These are phyloP conservation scores for Albula goreensis DNA, from an alignment of 2,113 vertebrate species.

Conservation along the genomic window DNA sequence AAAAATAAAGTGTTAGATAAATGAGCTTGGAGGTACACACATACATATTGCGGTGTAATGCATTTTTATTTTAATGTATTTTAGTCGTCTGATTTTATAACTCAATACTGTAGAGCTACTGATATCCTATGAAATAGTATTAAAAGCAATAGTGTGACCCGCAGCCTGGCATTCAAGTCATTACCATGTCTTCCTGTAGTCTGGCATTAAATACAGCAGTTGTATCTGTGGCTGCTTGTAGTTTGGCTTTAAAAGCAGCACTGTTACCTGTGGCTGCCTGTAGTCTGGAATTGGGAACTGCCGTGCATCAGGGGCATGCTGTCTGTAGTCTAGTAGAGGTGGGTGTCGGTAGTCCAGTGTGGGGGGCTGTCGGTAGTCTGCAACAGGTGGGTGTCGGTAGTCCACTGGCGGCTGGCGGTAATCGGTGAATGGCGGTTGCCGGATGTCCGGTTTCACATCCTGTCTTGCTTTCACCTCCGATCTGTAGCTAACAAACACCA, in stretches of 20 bases:
- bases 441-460: slow-evolving; percentile 96
- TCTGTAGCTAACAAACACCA: slow-evolving; percentile 72
- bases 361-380: slow-evolving; percentile 90
- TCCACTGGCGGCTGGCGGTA: slow-evolving; percentile 92
- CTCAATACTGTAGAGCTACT: not conserved
- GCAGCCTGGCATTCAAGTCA: not conserved
- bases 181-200: not conserved
- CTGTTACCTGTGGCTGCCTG: slow-evolving; percentile 86
- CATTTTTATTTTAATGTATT: no score
- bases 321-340: slow-evolving; percentile 89
- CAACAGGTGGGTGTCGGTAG: slow-evolving; percentile 90
- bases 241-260: not conserved
- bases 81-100: no score
- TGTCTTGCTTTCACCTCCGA: slow-evolving; percentile 98
- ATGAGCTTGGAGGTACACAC: no score
- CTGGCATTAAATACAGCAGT: not conserved
- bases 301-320: slow-evolving; percentile 83
- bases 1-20: no score
- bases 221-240: slow-evolving; percentile 54
- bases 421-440: slow-evolving; percentile 93
- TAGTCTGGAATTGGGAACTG: slow-evolving; percentile 89
- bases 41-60: no score
- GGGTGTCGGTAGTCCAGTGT: slow-evolving; percentile 92
- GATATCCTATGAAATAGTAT: not conserved
- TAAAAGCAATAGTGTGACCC: slow-evolving; percentile 36